Evolutionary conservation across 2,888 invertebrate species (phyloP).

Genomic region (Conistra vaccinii): DNA sequence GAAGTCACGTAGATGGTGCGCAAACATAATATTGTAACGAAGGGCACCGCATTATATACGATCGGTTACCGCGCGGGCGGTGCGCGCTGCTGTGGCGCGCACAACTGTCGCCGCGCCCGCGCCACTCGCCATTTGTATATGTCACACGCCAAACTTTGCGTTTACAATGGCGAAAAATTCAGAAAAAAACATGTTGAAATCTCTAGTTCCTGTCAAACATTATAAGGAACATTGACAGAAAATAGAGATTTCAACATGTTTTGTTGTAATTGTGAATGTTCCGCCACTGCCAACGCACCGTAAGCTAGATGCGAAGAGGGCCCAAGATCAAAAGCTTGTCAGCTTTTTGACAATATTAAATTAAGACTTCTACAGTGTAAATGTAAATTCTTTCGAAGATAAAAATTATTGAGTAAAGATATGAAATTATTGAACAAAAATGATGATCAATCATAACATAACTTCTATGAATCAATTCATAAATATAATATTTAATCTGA

Average conservation of each 20-base stretch:
- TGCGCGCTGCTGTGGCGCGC: no score
- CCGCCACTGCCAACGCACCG: no score
- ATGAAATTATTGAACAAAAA: conserved; percentile 30
- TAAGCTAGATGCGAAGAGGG: conserved; percentile 1
- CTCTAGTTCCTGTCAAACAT: no score
- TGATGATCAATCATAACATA: conserved; percentile 1
- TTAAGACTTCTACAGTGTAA: conserved; percentile 4
- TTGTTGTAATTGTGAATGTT: no score
- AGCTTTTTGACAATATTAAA: conserved; percentile 2
- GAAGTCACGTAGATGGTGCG: neutral
- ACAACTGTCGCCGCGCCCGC: no score
- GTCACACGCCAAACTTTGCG: no score
- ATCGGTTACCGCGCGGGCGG: no score
- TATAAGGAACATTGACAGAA: no score
- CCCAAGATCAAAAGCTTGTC: neutral
- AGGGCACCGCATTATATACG: neutral
- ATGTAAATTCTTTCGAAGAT: neutral
- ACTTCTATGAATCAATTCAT: conserved; percentile 10
- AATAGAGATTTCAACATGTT: no score
- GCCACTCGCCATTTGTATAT: no score
- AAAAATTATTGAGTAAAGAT: conserved; percentile 11
- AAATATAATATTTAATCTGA: conserved; percentile 16
- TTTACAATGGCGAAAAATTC: no score
- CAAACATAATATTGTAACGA: neutral
- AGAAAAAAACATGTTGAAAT: no score